Base-by-base conservation (phyloP, 2,888 invertebrate species). In the Aspidiotus rigidus region DNA sequence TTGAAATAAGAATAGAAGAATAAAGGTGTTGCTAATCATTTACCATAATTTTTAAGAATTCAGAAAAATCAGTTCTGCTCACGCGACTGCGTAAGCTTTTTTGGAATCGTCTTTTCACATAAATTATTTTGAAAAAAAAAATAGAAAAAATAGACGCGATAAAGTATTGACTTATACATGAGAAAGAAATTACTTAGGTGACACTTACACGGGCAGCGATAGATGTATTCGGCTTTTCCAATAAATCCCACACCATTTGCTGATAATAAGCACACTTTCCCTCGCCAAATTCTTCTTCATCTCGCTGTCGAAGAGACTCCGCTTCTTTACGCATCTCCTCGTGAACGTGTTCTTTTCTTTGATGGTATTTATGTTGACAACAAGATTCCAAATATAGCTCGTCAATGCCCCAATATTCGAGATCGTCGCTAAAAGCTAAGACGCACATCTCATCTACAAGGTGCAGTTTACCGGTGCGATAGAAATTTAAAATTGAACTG, bases 401-500 rank as follows among this genome's bases (percentile, higher is more conserved):
- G 79, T 97, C 96, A 71, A 97, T 92, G 73, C 94, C 97, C 97
- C 97, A 98, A 80, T 97, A 97, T 79, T 96, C 95, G 77, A 98
- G 85, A 81, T 98, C 97, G 80, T 97, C 97, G 81, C 94, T 93
- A 82, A 97, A 98, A 74, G 96, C 95, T 78, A 97, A 83, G 75
- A 97, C 97, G 81, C 97, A 98, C 94, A 97, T 96, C 81, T 97
- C 97, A 80, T 98, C 97, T 76, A 97, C 94, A 78, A 98, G 85
- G 81, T 98, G 98, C 76, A 98, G 84, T 79, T 97, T 97, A 67
- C 96, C 95, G 76, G 96, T 97, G 76, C 96, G 87, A 82, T 96
- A 93, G 83, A 98, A 98, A 83, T 98, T 97, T 76, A 98, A 84
- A 76, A 98, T 95, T 76, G 96, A 95, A 81, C 93, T 91, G 82